Evolutionary conservation across 2,797 vertebrate species (phyloP), one percentile per base, ranked within the genome.

Genomic region (Euphonia xanthogaster): DNA sequence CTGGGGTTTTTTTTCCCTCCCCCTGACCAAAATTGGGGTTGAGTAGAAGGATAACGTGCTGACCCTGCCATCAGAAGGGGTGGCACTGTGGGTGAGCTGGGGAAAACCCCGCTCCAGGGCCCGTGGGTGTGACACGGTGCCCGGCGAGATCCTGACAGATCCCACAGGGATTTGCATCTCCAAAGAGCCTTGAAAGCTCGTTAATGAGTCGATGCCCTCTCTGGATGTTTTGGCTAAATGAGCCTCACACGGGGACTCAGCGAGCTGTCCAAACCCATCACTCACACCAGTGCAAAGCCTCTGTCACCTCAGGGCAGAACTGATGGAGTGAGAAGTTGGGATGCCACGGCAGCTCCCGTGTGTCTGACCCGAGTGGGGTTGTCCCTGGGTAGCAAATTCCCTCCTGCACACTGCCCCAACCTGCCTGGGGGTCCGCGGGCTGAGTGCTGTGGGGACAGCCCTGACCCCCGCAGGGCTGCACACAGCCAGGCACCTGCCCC

Each of bases 191-290:
- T 66, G 53, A 31, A 54, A 93, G 53, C 78, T 94, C 57, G 4
- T 86, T 87, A 87, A 89, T 66, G 83, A 93, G 79, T 61, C 4
- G 0, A 67, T 63, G 58, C 35, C 20, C 24, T 51, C 44, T 65
- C 79, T 86, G 86, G 74, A 31, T 78, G n/a, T 58, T 76, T 92
- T 6, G 24, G 73, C 65, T 85, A 80, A 93, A 91, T 54, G 37
- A 94, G 73, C 42, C 67, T 75, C 81, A 31, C 40, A 16, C 0
- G 3, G 72, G 22, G 35, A 62, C 57, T 65, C 9, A 39, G 57
- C 0, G 1, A 88, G 60, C 86, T 81, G 71, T 66, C 93, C 85
- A 88, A 74, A 74, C 28, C 54, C 14, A 12, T 74, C 72, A 57
- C 73, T 80, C 55, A 37, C n/a, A 35, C n/a, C 76, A 28, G 1